phyloP scores from a whole-genome alignment of 2,888 invertebrate species.

The Nebria brevicollis region DNA sequence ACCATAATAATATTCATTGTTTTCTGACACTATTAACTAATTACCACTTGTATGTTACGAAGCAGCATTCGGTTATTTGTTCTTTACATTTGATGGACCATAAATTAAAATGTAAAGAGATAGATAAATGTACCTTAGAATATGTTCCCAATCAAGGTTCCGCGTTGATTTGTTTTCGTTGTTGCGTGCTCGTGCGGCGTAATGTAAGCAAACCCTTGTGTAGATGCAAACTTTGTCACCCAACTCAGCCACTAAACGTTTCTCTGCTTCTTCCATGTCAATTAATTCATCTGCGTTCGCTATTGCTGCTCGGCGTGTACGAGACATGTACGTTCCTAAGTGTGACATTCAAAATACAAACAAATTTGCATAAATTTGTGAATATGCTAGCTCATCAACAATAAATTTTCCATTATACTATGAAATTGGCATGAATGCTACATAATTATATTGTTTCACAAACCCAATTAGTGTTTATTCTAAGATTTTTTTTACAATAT shows the following conservation, averaged over 20 bases:
- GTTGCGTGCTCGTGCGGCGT: conserved; percentile 70
- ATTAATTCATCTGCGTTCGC: conserved; percentile 63
- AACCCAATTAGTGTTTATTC: not conserved
- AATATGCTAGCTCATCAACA: not conserved
- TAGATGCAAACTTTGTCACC: conserved; percentile 83
- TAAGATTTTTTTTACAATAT: not conserved
- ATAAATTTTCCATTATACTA: not conserved
- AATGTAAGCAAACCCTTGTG: conserved; percentile 79
- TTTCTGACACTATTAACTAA: not conserved
- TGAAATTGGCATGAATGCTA: not conserved
- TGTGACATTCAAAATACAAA: conserved; percentile 37
- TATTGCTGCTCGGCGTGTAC: conserved; percentile 69
- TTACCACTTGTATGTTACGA: not conserved
- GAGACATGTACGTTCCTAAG: conserved; percentile 77
- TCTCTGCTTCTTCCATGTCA: conserved; percentile 80
- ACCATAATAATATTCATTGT: not conserved
- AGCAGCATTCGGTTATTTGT: not conserved
- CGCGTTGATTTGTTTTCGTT: conserved; percentile 56
- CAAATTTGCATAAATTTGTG: not conserved
- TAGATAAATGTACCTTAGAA: conserved; percentile 74
- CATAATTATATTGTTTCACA: not conserved
- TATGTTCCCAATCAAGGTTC: conserved; percentile 76
- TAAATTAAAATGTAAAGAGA: not conserved
- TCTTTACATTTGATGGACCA: not conserved
- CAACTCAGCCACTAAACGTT: conserved; percentile 79